Evolutionary conservation across 2,888 invertebrate species (phyloP), one percentile per base, ranked within the genome.

Genomic region (Glyphotaelius pellucidus): DNA sequence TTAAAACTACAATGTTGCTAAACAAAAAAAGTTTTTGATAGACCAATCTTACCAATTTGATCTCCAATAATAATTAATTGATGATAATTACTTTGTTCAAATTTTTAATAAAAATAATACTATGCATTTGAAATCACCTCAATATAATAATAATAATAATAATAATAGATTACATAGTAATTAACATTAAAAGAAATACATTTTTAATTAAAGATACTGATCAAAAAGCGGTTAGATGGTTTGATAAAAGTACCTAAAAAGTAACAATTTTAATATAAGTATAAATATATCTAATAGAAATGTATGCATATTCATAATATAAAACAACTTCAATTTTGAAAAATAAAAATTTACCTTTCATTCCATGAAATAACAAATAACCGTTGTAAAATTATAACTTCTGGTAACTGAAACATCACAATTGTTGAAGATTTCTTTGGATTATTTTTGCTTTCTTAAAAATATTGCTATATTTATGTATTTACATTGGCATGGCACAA

Each of bases 341-440:
- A 83, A 86, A 38, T 86, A 86, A 86, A 86, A 42, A 47, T 86
- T 38, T 42, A 12, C 11, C 14, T 87, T 67, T 87, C 87, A 67
- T 87, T 87, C 14, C 47, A 87, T 87, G 87, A 87, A 87, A 87
- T 47, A 87, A 31, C 87, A 87, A 87, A 87, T 87, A 31, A 87
- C n/a, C 25, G 32, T 35, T 25, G 19, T 84, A 25, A 38, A 86
- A 79, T 32, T 89, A 89, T 80, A 79, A 88, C 88, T 89, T 80
- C 79, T 32, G 88, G 88, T 79, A 89, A 89, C 88, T 80, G 38
- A 89, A 79, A 32, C n/a, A 79, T 89, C 88, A 89, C 88, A 79
- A 89, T 32, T 47, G 67, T 67, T 42, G 79, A 80, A 87, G 79
- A 89, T 42, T n/a, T 79, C 32, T 89, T 89, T 35, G 88, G 88